Evolutionary conservation across 2,113 vertebrate species (phyloP).

Genomic region (Microcebus ravelobensis): DNA sequence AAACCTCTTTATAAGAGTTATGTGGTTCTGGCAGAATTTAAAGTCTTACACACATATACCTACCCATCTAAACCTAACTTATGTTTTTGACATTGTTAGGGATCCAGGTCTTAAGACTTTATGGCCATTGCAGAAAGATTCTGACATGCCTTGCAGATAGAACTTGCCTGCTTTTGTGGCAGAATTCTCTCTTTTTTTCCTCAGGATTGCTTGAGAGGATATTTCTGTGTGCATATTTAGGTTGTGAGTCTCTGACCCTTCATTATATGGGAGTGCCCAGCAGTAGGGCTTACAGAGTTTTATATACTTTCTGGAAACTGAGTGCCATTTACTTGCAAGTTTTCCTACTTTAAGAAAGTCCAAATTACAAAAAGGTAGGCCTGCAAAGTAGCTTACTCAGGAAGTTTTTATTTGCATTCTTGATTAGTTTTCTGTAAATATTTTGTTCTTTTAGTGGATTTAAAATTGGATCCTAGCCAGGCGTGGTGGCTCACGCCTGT

Average conservation of each 20-base stretch:
- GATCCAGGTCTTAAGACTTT: neutral
- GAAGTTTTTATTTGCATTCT: slow-evolving; percentile 35
- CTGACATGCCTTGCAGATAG: neutral
- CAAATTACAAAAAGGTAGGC: neutral
- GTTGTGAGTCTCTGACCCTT: neutral
- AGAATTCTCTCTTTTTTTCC: neutral
- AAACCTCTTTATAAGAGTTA: neutral
- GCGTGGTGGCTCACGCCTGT: no score
- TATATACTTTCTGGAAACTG: neutral
- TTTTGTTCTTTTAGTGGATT: slow-evolving; percentile 21
- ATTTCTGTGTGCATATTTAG: neutral
- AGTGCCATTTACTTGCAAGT: neutral
- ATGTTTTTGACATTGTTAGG: neutral
- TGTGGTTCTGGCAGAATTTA: neutral
- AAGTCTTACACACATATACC: neutral
- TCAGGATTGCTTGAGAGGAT: neutral
- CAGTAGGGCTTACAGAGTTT: neutral
- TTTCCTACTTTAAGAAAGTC: neutral
- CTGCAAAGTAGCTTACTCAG: neutral
- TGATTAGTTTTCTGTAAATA: slow-evolving; percentile 27
- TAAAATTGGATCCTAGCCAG: no score
- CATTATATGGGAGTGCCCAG: neutral
- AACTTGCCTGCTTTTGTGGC: neutral
- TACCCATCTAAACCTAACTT: neutral
- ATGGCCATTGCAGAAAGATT: neutral